Conservation (phyloP, 2,797 vertebrate genomes). For the Cyprinella venusta region DNA sequence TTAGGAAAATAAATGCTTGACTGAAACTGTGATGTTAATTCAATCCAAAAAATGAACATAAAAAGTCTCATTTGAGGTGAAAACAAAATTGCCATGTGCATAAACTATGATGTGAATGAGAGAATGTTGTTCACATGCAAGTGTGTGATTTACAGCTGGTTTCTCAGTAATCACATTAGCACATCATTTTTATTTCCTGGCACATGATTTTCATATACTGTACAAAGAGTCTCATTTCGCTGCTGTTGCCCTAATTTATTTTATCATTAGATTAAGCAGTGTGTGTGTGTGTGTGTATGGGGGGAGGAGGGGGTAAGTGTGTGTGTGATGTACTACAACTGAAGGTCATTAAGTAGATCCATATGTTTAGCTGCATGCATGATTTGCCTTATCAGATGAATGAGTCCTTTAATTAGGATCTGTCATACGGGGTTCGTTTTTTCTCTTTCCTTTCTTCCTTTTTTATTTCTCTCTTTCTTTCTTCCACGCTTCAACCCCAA, state of each 20-base stretch:
- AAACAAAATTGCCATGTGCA: not conserved
- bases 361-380: conserved; percentile 30
- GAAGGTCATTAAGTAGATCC: conserved; percentile 47
- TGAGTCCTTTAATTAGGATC: conserved; percentile 36
- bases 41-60: not conserved
- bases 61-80: not conserved
- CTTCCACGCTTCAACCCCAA: not conserved
- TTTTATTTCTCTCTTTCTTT: conserved; percentile 8
- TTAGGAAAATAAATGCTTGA: not conserved
- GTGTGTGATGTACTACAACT: conserved; percentile 37
- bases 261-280: conserved; percentile 41
- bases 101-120: not conserved
- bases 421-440: not conserved
- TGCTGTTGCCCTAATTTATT: conserved; percentile 46
- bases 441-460: not conserved
- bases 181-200: conserved; percentile 52
- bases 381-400: conserved; percentile 42
- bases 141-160: conserved; percentile 51
- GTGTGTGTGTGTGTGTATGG: not conserved
- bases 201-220: conserved; percentile 43
- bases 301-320: conserved; percentile 2
- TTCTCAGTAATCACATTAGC: conserved; percentile 58
- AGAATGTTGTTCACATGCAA: conserved; percentile 20
- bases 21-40: not conserved
- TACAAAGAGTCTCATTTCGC: conserved; percentile 47